phyloP scores from a whole-genome alignment of 2,888 invertebrate genomes.

The Ptilodon capucinus region DNA sequence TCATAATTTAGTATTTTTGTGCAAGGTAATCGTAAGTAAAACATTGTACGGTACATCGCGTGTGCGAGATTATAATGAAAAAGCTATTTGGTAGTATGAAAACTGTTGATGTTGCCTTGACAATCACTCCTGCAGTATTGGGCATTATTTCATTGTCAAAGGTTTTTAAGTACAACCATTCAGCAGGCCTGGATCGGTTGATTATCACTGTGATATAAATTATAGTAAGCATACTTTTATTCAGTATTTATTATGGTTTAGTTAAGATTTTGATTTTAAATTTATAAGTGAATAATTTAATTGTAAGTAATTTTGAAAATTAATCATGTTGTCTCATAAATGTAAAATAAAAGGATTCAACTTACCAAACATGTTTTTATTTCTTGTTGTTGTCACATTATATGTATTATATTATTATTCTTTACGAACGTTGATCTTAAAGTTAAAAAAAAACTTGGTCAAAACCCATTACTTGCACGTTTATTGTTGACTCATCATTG shows the following conservation, averaged over 20 bases:
- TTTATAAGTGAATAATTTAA: background rate
- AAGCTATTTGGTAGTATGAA: too few species aligned
- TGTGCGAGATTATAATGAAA: too few species aligned
- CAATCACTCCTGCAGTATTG: too few species aligned
- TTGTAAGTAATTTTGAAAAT: constrained; percentile 1
- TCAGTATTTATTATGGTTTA: constrained; percentile 5
- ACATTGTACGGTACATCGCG: too few species aligned
- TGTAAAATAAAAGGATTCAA: constrained; percentile 23
- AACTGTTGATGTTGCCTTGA: too few species aligned
- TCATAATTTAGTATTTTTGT: too few species aligned
- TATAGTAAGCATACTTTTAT: constrained; percentile 22
- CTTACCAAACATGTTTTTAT: constrained; percentile 19
- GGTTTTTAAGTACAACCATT: constrained; percentile 3
- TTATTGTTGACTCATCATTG: too few species aligned
- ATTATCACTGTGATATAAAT: constrained; percentile 55
- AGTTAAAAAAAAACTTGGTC: too few species aligned
- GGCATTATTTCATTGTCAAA: background rate
- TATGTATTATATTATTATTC: too few species aligned
- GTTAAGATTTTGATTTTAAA: background rate
- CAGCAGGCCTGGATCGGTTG: constrained; percentile 22
- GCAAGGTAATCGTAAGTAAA: too few species aligned
- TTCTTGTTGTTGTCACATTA: constrained; percentile 5
- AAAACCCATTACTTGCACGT: too few species aligned
- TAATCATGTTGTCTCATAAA: constrained; percentile 32
- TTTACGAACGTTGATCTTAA: too few species aligned